A percentile compares a stretch with the other conserved stretches of the same genome.
phyloP scores from a whole-genome alignment of 92 coral and sea anemone genomes.

The Porites rus region DNA sequence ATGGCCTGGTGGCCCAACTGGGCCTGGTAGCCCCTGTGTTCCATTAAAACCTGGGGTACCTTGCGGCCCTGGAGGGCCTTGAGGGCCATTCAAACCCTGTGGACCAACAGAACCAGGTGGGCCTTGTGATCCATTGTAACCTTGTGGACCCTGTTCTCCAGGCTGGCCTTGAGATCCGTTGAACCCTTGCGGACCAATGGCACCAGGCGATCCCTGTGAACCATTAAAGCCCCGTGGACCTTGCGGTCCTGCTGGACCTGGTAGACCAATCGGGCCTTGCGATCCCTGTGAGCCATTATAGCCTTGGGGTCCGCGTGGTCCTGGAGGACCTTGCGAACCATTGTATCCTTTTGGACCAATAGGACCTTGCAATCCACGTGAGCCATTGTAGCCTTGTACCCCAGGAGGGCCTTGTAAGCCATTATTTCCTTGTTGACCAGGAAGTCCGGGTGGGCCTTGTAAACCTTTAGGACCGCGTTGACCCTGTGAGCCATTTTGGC shows the following conservation, averaged over 20 bases:
- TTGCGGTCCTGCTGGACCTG: conserved; percentile 1
- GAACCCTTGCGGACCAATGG: neutral
- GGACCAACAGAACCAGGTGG: conserved; percentile 44
- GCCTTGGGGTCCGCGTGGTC: conserved; percentile 30
- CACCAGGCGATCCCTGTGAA: conserved; percentile 18
- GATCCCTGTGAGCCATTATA: conserved; percentile 15
- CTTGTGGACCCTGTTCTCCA: conserved; percentile 37
- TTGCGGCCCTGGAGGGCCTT: conserved; percentile 45
- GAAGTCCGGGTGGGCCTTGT: conserved; percentile 37
- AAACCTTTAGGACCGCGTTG: conserved; percentile 28
- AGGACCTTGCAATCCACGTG: conserved; percentile 52
- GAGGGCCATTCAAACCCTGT: conserved; percentile 39
- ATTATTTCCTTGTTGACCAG: conserved; percentile 36
- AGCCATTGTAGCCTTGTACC: conserved; percentile 27
- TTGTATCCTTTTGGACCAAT: conserved; percentile 31
- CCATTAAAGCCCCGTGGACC: neutral
- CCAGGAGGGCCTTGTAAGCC: conserved; percentile 57
- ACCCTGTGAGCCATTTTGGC: conserved; percentile 18
- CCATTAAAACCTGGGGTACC: conserved; percentile 47
- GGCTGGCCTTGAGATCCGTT: neutral
- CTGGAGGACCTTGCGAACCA: conserved; percentile 45
- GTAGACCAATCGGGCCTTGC: conserved; percentile 5
- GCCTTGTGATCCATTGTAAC: conserved; percentile 30
- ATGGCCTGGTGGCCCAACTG: conserved; percentile 28
- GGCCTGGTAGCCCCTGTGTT: conserved; percentile 37